Percentiles rank a stretch among this genome's conserved stretches.
phyloP scores from a whole-genome alignment of 2,888 invertebrate species.

The Agrotis segetum region DNA sequence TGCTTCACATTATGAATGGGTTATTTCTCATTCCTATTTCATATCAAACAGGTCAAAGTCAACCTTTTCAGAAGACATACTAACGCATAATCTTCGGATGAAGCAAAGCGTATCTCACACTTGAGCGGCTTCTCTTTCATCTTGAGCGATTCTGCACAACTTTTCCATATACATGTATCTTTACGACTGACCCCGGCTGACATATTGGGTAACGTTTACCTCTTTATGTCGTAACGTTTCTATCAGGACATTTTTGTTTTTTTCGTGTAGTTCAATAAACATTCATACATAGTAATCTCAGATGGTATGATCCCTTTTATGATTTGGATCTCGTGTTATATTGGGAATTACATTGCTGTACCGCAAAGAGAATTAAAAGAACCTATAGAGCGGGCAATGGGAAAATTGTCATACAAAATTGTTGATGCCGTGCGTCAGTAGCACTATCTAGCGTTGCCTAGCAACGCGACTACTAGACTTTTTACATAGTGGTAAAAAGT shows the following conservation, averaged over 20 bases:
- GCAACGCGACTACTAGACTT: too few species aligned
- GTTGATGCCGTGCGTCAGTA: too few species aligned
- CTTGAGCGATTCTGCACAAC: conserved; percentile 55
- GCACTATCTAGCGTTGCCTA: too few species aligned
- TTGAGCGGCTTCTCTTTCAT: conserved; percentile 67
- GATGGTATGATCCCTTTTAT: too few species aligned
- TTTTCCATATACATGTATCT: conserved; percentile 56
- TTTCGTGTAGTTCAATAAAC: background rate
- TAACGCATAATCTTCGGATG: conserved; percentile 54
- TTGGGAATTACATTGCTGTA: too few species aligned
- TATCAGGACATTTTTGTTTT: background rate
- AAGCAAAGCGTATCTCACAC: conserved; percentile 58
- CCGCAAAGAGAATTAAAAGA: too few species aligned
- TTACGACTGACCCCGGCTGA: conserved; percentile 59
- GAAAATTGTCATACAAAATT: too few species aligned
- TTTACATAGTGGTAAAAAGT: too few species aligned
- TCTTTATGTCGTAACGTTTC: conserved; percentile 34
- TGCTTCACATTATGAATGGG: background rate
- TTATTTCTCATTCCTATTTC: conserved; percentile 23
- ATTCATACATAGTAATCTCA: background rate
- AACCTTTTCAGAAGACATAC: conserved; percentile 53
- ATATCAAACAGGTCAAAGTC: conserved; percentile 15
- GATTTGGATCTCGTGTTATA: too few species aligned
- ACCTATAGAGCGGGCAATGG: too few species aligned
- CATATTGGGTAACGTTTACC: conserved; percentile 58